Evolutionary conservation across 2,888 invertebrate species (phyloP).

Genomic region (Ectropis crepuscularia): DNA sequence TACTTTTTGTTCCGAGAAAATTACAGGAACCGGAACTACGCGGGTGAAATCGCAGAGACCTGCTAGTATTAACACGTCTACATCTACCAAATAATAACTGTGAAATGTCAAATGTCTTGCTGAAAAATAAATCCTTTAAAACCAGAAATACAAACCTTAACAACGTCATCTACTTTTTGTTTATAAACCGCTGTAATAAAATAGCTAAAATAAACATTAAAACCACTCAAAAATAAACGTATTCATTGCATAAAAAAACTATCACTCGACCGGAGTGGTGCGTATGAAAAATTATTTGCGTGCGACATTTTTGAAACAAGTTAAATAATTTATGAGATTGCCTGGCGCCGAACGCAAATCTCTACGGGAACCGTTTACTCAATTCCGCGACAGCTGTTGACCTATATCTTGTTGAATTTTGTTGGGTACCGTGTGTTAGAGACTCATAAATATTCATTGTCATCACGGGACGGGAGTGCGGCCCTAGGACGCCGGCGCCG

Average conservation of each 20-base stretch:
- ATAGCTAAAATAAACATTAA: constrained; percentile 12
- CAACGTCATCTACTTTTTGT: too few relatives aligned
- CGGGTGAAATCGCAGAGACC: too few relatives aligned
- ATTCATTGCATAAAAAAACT: constrained; percentile 36
- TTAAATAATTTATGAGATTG: constrained; percentile 42
- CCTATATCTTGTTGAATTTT: constrained; percentile 35
- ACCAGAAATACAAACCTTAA: too few relatives aligned
- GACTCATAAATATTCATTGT: constrained; percentile 32
- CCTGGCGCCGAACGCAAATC: constrained; percentile 29
- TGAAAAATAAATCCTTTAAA: too few relatives aligned
- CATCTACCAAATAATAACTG: too few relatives aligned
- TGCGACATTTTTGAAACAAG: constrained; percentile 37
- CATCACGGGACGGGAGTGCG: constrained; percentile 12
- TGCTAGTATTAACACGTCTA: too few relatives aligned
- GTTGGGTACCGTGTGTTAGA: constrained; percentile 30
- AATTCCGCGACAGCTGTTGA: constrained; percentile 41
- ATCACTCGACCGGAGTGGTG: constrained; percentile 34
- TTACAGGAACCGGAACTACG: too few relatives aligned
- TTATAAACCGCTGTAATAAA: too few relatives aligned
- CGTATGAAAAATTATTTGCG: constrained; percentile 37
- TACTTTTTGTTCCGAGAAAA: too few relatives aligned
- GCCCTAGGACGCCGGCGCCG: constrained; percentile 4
- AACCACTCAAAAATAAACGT: constrained; percentile 14
- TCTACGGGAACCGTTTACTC: constrained; percentile 38
- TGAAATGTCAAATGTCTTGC: too few relatives aligned